Base-by-base conservation (phyloP, 2,888 invertebrate genomes). In the Pharmacophagus antenor region DNA sequence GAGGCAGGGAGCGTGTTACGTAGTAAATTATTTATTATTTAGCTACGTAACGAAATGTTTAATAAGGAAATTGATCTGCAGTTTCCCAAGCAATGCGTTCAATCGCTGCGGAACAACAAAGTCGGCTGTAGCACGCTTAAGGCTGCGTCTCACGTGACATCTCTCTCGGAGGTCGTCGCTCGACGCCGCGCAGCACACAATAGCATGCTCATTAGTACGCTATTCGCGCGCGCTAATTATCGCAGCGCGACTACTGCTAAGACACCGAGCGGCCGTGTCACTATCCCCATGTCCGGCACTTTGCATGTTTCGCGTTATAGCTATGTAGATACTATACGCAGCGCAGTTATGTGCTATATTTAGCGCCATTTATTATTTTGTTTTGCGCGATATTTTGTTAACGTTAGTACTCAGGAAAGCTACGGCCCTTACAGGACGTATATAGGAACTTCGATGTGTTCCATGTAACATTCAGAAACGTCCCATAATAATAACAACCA, bases 151-250 rank as follows among this genome's bases (percentile, higher is more conserved):
- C 47, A 23, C 20, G 56, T n/a, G 56, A 60, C 60, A 55, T 60
- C 56, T 59, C 54, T 59, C 27, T 60, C 47, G 61, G 58, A 62
- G 69, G 69, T 68, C 69, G 62, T 63, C 63, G 70, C 67, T 63
- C 67, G 56, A 54, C 52, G 56, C 53, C 56, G 57, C 63, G 41
- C 62, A 51, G 48, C 62, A 61, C 68, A 82, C 80, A 80, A 81
- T 79, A 74, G 76, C 67, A 63, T 62, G 65, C 74, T 81, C 79
- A 81, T 82, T 82, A 80, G 81, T 73, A 73, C 68, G 62, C 71
- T 61, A 71, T 70, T 72, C 71, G 74, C 76, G 72, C 73, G 71
- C 69, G 74, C 81, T 82, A 82, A 82, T 82, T 82, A 79, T 72
- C 74, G 73, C 67, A 62, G 77, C 80, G 74, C 76, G 77, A 70